phyloP scores from a whole-genome alignment of 2,113 vertebrate genomes.

The Caranx ignobilis region DNA sequence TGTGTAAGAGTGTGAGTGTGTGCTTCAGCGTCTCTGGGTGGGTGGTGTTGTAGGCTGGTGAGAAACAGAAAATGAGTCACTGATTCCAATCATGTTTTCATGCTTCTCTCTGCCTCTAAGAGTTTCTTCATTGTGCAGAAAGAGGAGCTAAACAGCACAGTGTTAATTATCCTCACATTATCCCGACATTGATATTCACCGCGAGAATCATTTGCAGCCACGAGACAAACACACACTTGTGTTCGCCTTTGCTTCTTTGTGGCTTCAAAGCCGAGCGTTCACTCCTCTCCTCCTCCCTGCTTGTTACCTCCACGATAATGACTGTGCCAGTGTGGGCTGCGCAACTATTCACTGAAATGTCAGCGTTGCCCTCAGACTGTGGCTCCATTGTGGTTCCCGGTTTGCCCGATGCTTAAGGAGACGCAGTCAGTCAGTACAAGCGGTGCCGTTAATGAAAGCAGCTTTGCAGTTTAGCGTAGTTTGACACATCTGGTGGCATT shows the following conservation, averaged over 20 bases:
- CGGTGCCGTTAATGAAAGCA: constrained; percentile 36
- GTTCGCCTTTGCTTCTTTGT: constrained; percentile 7
- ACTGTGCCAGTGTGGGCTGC: constrained; percentile 36
- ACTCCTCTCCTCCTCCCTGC: neutral
- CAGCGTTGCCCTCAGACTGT: constrained; percentile 39
- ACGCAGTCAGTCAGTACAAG: constrained; percentile 33
- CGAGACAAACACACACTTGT: constrained; percentile 36
- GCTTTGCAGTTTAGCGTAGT: neutral
- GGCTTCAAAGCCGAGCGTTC: constrained; percentile 5
- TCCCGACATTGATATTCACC: constrained; percentile 32
- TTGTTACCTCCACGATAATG: constrained; percentile 20
- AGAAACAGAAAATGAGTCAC: constrained; percentile 65
- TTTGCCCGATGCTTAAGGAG: constrained; percentile 29
- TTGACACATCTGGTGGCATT: constrained; percentile 62
- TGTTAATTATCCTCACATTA: constrained; percentile 31
- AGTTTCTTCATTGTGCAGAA: constrained; percentile 10
- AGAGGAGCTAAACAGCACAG: constrained; percentile 7
- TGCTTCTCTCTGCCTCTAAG: constrained; percentile 4
- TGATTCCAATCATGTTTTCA: constrained; percentile 37
- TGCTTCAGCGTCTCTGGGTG: constrained; percentile 13
- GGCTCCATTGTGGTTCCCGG: constrained; percentile 41
- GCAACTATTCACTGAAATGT: constrained; percentile 49
- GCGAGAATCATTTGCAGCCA: constrained; percentile 6
- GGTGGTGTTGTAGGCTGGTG: constrained; percentile 52
- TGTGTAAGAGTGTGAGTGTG: constrained; percentile 8